A percentile compares a stretch with the other conserved stretches of the same genome.
Evolutionary conservation across 2,113 vertebrate genomes (phyloP).

Genomic region (Sphaerodactylus townsendi): DNA sequence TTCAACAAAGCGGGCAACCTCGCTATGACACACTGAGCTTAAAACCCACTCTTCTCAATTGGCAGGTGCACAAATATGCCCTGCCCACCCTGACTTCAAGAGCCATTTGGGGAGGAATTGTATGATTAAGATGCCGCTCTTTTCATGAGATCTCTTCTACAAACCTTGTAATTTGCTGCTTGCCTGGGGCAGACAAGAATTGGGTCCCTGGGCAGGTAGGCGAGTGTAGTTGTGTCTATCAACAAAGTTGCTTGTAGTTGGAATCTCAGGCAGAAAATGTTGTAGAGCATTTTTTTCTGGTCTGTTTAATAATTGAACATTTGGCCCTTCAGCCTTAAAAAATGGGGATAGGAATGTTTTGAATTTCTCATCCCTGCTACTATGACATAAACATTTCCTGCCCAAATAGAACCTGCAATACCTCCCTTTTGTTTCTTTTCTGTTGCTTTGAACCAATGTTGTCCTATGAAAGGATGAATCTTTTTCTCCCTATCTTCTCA

Average conservation of each 20-base stretch:
- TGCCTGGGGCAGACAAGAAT: neutral
- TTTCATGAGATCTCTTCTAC: neutral
- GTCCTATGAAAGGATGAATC: no score
- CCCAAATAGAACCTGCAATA: no score
- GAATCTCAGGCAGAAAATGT: neutral
- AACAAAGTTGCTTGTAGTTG: neutral
- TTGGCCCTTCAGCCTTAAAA: no score
- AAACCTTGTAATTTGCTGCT: neutral
- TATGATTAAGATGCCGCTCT: conserved; percentile 28
- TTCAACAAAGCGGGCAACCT: neutral
- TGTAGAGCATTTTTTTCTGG: neutral
- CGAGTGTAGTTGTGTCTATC: neutral
- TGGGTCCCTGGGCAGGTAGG: neutral
- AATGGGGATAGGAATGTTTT: no score
- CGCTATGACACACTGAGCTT: neutral
- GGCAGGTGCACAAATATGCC: conserved; percentile 22
- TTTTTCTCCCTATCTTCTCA: no score
- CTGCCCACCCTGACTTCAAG: conserved; percentile 50
- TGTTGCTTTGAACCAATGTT: no score
- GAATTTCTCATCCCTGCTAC: no score
- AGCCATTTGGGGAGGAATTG: conserved; percentile 50
- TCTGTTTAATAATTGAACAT: neutral
- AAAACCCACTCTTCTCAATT: neutral
- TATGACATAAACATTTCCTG: no score
- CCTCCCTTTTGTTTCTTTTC: no score